Percentiles rank a stretch among this genome's conserved stretches.
These are phyloP conservation scores for Pelagia noctiluca DNA, from an alignment of 30 jellyfish, hydroid and myxozoan genomes.

Conservation along the genomic window DNA sequence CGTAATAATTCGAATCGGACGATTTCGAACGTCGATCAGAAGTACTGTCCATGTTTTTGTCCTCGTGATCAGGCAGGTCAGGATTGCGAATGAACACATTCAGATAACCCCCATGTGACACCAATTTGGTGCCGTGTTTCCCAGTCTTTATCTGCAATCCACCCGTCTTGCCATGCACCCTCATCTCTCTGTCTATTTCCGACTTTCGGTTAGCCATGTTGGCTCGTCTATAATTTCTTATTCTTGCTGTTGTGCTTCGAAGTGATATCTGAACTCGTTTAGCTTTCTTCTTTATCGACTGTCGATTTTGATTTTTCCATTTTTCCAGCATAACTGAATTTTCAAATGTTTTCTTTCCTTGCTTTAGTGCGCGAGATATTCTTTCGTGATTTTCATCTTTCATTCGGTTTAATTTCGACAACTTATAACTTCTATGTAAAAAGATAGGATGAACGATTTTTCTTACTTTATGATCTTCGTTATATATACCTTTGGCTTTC, in stretches of 20 bases:
- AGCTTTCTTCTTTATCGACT: slow-evolving; percentile 28
- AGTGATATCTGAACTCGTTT: slow-evolving; percentile 10
- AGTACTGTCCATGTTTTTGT: slow-evolving; percentile 4
- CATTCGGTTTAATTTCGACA: too few relatives aligned
- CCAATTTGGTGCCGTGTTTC: slow-evolving; percentile 69
- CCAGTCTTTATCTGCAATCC: slow-evolving; percentile 69
- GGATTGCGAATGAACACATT: slow-evolving; percentile 72
- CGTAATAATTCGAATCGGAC: slow-evolving; percentile 25
- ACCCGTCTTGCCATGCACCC: slow-evolving; percentile 87
- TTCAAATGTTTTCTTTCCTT: slow-evolving; percentile 78
- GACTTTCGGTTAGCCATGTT: slow-evolving; percentile 50
- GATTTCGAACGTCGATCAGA: slow-evolving; percentile 43
- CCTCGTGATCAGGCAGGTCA: background rate
- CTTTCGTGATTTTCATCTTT: slow-evolving; percentile 7
- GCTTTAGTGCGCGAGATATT: slow-evolving; percentile 43
- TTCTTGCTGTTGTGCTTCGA: slow-evolving; percentile 24
- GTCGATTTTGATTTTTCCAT: slow-evolving; percentile 62
- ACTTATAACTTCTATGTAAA: too few relatives aligned
- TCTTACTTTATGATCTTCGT: too few relatives aligned
- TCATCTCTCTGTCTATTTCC: slow-evolving; percentile 63
- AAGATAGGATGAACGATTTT: too few relatives aligned
- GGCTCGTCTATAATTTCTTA: slow-evolving; percentile 37
- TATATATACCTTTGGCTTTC: too few relatives aligned
- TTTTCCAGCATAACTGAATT: slow-evolving; percentile 80
- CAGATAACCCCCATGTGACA: slow-evolving; percentile 71